A percentile compares a stretch with the other conserved stretches of the same genome.
phyloP scores from a whole-genome alignment of 2,113 vertebrate genomes.

The Xenotilapia caudafasciata region DNA sequence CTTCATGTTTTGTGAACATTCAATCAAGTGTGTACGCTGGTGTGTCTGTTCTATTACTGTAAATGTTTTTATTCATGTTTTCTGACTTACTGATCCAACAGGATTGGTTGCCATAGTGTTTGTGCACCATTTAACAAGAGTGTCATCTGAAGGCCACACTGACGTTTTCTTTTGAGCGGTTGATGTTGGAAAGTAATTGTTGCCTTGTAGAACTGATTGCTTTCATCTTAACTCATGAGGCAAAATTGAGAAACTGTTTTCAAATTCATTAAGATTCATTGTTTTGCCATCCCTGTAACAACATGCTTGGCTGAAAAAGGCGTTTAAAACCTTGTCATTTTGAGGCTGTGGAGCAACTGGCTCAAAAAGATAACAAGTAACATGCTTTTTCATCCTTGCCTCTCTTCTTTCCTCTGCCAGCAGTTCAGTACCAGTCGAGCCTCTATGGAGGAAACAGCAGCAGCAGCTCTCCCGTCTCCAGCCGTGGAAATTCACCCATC shows the following conservation, averaged over 20 bases:
- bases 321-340: background rate
- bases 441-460: conserved; percentile 49
- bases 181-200: background rate
- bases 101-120: background rate
- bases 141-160: background rate
- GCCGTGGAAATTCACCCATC: conserved; percentile 29
- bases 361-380: background rate
- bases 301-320: background rate
- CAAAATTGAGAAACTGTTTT: background rate
- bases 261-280: background rate
- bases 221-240: background rate
- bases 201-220: background rate
- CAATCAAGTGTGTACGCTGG: background rate
- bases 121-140: background rate
- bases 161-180: background rate
- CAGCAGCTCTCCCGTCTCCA: conserved; percentile 39
- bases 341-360: background rate
- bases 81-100: background rate
- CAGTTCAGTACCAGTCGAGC: conserved; percentile 54
- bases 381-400: background rate
- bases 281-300: background rate
- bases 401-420: background rate
- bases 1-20: background rate
- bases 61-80: background rate
- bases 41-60: background rate